Conservation (phyloP, 2,113 vertebrate genomes). For the Trogon surrucura region DNA sequence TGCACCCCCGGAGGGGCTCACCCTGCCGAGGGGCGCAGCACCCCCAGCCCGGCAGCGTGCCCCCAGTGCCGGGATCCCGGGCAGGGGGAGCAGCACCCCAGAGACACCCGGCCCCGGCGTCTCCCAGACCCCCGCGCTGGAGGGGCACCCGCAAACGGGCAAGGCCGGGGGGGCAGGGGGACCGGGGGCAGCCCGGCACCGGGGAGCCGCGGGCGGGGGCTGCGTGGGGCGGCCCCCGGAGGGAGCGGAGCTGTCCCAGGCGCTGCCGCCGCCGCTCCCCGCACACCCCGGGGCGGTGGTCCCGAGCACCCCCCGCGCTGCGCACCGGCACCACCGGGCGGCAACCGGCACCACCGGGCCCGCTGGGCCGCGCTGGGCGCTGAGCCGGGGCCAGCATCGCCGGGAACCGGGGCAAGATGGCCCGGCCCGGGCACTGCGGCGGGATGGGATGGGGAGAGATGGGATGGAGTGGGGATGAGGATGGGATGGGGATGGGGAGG, state of each 20-base stretch:
- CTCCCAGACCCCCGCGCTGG: not conserved
- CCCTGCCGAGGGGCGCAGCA: not conserved
- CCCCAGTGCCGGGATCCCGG: too few species aligned
- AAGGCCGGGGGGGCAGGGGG: too few species aligned
- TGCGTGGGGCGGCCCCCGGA: too few species aligned
- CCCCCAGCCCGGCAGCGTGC: not conserved
- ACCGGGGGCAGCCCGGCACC: slow-evolving; percentile 57
- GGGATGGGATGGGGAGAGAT: not conserved
- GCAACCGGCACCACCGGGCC: not conserved
- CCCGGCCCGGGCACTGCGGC: not conserved
- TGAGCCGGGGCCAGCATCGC: not conserved
- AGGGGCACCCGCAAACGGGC: not conserved
- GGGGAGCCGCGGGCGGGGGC: slow-evolving; percentile 24
- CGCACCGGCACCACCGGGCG: not conserved
- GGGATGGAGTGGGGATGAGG: too few species aligned
- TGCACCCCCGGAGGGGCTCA: not conserved
- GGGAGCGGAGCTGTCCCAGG: not conserved
- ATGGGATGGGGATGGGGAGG: not conserved
- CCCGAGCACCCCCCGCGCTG: not conserved
- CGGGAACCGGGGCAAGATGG: not conserved
- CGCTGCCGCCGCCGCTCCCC: not conserved
- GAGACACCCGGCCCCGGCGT: too few species aligned
- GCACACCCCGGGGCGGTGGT: not conserved
- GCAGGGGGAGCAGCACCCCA: not conserved
- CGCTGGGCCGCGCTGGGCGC: not conserved